These are phyloP conservation scores for Trachelus iudaicus DNA, from an alignment of 2,888 invertebrate species.

Conservation along the genomic window DNA sequence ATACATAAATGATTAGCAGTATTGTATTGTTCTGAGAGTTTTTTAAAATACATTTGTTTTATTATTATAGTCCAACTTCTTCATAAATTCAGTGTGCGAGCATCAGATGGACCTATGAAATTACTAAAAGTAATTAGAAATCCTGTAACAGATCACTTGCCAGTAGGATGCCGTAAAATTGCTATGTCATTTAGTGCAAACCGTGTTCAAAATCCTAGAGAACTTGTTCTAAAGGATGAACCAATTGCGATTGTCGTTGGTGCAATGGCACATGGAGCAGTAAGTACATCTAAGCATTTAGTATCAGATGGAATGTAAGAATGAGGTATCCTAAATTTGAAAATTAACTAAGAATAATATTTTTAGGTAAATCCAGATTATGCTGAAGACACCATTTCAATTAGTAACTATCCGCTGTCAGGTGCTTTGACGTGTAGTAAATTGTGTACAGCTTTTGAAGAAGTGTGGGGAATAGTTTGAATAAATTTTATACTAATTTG, in stretches of 20 bases:
- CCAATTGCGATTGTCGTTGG: slow-evolving; percentile 94
- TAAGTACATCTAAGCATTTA: slow-evolving; percentile 67
- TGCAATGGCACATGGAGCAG: slow-evolving; percentile 97
- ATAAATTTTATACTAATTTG: neutral
- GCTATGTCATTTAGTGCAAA: slow-evolving; percentile 91
- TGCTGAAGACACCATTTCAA: slow-evolving; percentile 88
- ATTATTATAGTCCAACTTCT: slow-evolving; percentile 85
- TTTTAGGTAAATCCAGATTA: slow-evolving; percentile 80
- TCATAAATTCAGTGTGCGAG: slow-evolving; percentile 93
- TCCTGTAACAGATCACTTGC: slow-evolving; percentile 93
- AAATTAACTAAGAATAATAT: neutral
- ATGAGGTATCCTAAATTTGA: neutral
- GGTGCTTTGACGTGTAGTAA: slow-evolving; percentile 97
- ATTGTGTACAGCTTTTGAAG: slow-evolving; percentile 93
- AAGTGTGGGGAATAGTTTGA: slow-evolving; percentile 85
- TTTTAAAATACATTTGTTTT: slow-evolving; percentile 2
- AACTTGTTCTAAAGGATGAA: slow-evolving; percentile 82
- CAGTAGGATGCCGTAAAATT: slow-evolving; percentile 91
- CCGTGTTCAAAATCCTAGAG: slow-evolving; percentile 75
- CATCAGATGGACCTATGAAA: slow-evolving; percentile 89
- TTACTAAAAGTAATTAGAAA: slow-evolving; percentile 96
- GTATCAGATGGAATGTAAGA: neutral
- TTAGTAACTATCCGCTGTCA: slow-evolving; percentile 96
- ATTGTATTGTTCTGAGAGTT: neutral
- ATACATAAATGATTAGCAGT: neutral